These are phyloP conservation scores for Taeniopygia guttata DNA, from an alignment of 2,797 vertebrate genomes.

Conservation along the genomic window DNA sequence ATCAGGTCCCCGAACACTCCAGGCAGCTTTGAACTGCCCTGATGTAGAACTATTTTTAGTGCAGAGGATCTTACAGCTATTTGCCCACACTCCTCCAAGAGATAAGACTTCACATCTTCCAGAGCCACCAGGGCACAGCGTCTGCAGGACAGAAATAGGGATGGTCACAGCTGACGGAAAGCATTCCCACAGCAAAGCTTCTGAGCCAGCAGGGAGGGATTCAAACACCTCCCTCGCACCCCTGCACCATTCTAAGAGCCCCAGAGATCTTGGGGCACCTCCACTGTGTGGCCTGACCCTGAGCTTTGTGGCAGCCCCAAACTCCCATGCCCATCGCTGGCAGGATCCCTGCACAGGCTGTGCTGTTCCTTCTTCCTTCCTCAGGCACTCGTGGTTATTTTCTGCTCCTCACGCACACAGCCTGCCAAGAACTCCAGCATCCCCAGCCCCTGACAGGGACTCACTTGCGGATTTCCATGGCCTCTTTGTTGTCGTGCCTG, in stretches of 20 bases:
- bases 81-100: conserved; percentile 89
- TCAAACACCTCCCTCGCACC: background rate
- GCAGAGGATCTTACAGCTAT: conserved; percentile 85
- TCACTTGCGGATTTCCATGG: conserved; percentile 97
- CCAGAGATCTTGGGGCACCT: background rate
- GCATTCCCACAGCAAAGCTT: background rate
- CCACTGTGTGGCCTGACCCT: rapidly evolving
- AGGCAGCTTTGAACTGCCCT: background rate
- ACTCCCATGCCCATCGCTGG: rapidly evolving
- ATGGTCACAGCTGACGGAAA: background rate
- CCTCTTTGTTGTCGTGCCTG: conserved; percentile 93
- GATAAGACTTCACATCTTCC: conserved; percentile 88
- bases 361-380: background rate
- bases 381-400: rapidly evolving
- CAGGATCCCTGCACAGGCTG: background rate
- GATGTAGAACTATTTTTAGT: rapidly evolving
- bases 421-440: background rate
- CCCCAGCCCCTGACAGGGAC: background rate
- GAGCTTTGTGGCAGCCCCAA: background rate
- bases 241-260: background rate
- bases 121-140: conserved; percentile 91
- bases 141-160: conserved; percentile 66
- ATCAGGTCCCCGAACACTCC: rapidly evolving
- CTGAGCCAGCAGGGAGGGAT: background rate
- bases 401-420: background rate